These are phyloP conservation scores for Benthosema pterotum DNA, from an alignment of 2,797 vertebrate genomes.

Conservation along the genomic window DNA sequence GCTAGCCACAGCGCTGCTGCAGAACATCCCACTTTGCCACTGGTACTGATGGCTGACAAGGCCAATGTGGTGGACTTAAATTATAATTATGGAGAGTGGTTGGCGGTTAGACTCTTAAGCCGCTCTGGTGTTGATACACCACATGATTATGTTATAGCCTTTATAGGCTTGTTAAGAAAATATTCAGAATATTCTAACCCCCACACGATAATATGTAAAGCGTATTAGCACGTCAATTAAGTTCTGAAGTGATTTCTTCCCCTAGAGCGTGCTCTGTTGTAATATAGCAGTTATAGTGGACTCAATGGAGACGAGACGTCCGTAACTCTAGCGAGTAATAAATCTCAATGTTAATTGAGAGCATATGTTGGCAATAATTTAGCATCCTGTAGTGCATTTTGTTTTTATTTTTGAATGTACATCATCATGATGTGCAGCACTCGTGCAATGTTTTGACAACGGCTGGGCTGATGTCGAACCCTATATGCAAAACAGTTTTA, in stretches of 20 bases:
- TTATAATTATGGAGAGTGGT: conserved; percentile 3
- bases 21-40: conserved; percentile 1
- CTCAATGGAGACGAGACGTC: conserved; percentile 12
- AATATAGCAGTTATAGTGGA: conserved; percentile 8
- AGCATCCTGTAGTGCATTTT: conserved; percentile 1
- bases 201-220: not conserved
- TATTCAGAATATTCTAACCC: not conserved
- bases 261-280: not conserved
- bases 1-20: conserved; percentile 3
- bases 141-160: conserved; percentile 30
- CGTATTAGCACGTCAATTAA: conserved; percentile 29
- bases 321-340: conserved; percentile 28
- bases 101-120: not conserved
- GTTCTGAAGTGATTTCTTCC: conserved; percentile 13
- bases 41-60: not conserved
- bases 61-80: not conserved
- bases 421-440: not conserved
- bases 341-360: conserved; percentile 28
- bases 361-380: conserved; percentile 18
- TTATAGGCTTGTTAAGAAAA: not conserved
- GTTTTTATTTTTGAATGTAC: conserved; percentile 1
- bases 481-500: not conserved
- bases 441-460: no score
- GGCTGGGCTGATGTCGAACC: no score
- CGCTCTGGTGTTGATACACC: conserved; percentile 18